These are phyloP conservation scores for Saccostrea cuccullata DNA, from an alignment of 1,140 invertebrate genomes.

Conservation along the genomic window DNA sequence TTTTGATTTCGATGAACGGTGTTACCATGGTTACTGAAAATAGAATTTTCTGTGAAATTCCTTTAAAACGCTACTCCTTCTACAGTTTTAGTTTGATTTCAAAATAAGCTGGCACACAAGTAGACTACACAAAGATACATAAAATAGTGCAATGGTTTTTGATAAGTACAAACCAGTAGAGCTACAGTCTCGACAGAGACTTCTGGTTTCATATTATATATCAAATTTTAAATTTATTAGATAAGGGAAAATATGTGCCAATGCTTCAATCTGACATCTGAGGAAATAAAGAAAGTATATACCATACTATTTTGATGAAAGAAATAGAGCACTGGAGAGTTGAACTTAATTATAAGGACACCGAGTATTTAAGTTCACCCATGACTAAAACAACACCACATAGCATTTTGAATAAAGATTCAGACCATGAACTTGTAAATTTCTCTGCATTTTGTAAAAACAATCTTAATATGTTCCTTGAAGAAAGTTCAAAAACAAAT, in stretches of 20 bases:
- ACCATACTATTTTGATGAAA: background rate
- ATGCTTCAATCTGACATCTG: background rate
- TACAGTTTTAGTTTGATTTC: too few species aligned
- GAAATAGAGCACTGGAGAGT: background rate
- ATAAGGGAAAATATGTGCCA: background rate
- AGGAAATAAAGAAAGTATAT: background rate
- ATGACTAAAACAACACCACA: background rate
- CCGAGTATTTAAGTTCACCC: background rate
- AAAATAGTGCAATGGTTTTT: too few species aligned
- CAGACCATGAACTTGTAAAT: background rate
- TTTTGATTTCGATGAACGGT: too few species aligned
- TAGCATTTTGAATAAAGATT: background rate
- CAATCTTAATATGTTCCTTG: background rate
- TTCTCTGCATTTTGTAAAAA: background rate
- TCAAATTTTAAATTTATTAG: background rate
- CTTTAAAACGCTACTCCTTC: too few species aligned
- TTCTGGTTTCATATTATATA: too few species aligned
- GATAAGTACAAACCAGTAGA: too few species aligned
- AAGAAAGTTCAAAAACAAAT: slow-evolving; percentile 9
- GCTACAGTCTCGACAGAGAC: too few species aligned
- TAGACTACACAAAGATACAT: too few species aligned
- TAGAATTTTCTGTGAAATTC: too few species aligned
- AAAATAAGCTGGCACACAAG: too few species aligned
- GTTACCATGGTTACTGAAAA: too few species aligned
- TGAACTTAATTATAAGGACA: background rate